phyloP scores from a whole-genome alignment of 2,797 vertebrate species.

The Bufotes viridis region DNA sequence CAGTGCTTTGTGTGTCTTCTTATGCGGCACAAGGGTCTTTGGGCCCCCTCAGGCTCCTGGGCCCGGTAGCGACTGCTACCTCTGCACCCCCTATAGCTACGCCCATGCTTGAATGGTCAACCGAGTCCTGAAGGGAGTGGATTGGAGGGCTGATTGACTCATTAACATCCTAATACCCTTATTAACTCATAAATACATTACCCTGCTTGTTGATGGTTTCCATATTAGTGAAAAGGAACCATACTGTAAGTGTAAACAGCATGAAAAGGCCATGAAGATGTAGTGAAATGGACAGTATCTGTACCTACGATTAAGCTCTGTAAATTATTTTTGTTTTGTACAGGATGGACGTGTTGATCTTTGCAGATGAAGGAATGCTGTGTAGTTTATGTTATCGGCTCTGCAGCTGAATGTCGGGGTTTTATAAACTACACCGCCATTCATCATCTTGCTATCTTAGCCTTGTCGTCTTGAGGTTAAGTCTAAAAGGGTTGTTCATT shows the following conservation, averaged over 20 bases:
- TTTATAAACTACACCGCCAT: constrained; percentile 5
- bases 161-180: not conserved
- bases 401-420: not conserved
- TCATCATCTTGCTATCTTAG: not conserved
- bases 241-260: too few relatives aligned
- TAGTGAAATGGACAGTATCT: too few relatives aligned
- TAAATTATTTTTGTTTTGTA: not conserved
- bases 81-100: too few relatives aligned
- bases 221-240: not conserved
- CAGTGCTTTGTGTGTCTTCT: too few relatives aligned
- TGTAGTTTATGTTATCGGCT: constrained; percentile 13
- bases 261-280: too few relatives aligned
- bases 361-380: not conserved
- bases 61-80: too few relatives aligned
- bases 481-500: not conserved
- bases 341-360: not conserved
- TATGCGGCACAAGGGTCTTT: too few relatives aligned
- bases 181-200: not conserved
- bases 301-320: too few relatives aligned
- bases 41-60: too few relatives aligned
- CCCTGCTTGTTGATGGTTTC: not conserved
- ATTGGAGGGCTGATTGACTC: not conserved
- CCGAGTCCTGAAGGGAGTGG: too few relatives aligned
- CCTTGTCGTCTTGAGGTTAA: not conserved
- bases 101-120: too few relatives aligned